A percentile compares a stretch with the other conserved stretches of the same genome.
Conservation (phyloP, 2,113 vertebrate genomes). For the Halichoerus grypus region DNA sequence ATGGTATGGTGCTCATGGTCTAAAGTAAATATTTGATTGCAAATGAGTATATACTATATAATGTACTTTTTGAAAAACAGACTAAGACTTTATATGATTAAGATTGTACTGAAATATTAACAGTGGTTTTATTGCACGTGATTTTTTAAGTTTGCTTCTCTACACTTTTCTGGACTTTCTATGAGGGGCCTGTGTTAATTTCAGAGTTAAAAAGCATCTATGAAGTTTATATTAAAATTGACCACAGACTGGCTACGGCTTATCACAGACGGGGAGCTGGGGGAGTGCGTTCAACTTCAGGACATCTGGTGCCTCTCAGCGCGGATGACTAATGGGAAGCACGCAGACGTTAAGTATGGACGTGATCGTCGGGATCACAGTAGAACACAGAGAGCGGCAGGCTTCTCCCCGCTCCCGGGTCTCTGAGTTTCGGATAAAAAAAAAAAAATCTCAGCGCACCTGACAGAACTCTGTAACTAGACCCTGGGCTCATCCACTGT, state of each 20-base stretch:
- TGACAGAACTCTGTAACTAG: neutral
- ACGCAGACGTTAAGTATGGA: fast-evolving
- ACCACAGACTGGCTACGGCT: neutral
- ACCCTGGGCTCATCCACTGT: neutral
- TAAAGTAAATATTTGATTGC: neutral
- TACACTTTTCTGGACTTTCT: neutral
- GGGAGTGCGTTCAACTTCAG: neutral
- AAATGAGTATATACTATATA: neutral
- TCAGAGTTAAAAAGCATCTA: neutral
- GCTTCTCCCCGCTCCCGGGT: neutral
- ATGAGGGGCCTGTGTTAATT: neutral
- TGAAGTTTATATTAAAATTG: neutral
- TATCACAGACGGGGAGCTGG: neutral
- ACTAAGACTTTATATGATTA: neutral
- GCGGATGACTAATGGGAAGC: neutral
- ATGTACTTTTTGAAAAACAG: neutral
- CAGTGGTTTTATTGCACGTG: neutral
- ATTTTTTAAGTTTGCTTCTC: neutral
- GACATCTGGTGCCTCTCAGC: neutral
- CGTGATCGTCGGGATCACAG: neutral
- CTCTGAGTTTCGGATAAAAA: neutral
- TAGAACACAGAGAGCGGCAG: neutral
- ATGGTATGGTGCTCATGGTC: neutral
- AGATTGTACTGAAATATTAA: neutral
- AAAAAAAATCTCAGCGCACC: neutral